phyloP scores from a whole-genome alignment of 2,113 vertebrate genomes.

The Phylloscopus whistleri region DNA sequence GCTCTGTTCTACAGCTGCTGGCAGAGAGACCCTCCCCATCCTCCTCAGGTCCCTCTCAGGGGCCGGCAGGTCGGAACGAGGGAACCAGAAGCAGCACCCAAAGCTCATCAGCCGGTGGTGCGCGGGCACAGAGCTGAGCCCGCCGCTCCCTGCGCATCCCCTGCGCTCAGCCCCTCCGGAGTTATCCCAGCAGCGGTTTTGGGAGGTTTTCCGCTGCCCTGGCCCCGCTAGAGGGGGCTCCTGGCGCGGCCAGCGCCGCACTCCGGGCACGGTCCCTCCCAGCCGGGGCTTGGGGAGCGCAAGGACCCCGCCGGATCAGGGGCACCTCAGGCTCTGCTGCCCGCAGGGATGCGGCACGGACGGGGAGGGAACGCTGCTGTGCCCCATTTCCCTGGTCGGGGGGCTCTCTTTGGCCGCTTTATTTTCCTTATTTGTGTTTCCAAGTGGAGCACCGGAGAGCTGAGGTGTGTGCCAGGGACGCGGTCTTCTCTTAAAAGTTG shows the following conservation, averaged over 20 bases:
- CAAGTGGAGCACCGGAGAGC: fast-evolving
- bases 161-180: background rate
- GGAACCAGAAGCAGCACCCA: fast-evolving
- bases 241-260: background rate
- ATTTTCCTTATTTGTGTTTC: background rate
- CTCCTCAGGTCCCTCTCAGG: background rate
- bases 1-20: background rate
- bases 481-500: fast-evolving
- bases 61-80: background rate
- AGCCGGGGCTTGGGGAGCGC: fast-evolving
- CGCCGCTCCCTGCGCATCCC: background rate
- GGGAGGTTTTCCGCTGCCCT: background rate
- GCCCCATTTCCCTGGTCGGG: fast-evolving
- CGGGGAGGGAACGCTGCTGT: fast-evolving
- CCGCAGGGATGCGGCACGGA: background rate
- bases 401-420: background rate
- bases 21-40: fast-evolving
- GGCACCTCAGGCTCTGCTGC: fast-evolving
- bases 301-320: fast-evolving
- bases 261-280: background rate
- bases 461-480: background rate
- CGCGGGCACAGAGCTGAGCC: fast-evolving
- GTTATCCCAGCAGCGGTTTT: background rate
- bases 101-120: background rate
- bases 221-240: background rate